These are phyloP conservation scores for Drosophila buzzatii DNA, from an alignment of 2,888 invertebrate genomes.

Conservation along the genomic window DNA sequence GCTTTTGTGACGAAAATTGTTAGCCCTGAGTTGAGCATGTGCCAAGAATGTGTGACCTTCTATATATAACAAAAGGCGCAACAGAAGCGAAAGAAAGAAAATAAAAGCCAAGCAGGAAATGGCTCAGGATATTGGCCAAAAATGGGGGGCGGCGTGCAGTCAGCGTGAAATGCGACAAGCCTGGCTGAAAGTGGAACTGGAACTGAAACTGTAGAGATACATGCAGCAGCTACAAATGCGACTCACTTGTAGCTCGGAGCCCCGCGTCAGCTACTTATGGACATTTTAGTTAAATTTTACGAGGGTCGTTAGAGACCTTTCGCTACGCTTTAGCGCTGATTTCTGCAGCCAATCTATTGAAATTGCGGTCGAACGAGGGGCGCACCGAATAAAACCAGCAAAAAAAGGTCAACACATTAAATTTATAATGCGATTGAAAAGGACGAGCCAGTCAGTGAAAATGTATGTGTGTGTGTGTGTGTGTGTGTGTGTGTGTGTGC, in stretches of 20 bases:
- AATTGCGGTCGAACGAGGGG: conserved; percentile 69
- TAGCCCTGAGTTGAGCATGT: conserved; percentile 67
- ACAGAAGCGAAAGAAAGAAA: conserved; percentile 5
- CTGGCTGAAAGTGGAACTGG: conserved; percentile 19
- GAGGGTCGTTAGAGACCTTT: conserved; percentile 48
- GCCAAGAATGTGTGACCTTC: conserved; percentile 65
- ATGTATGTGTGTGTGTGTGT: background rate
- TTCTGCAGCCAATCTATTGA: conserved; percentile 71
- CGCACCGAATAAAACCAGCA: background rate
- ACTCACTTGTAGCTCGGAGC: conserved; percentile 59
- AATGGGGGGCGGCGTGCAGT: conserved; percentile 42
- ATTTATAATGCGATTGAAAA: conserved; percentile 79
- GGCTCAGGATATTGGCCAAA: conserved; percentile 68
- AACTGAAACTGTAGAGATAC: conserved; percentile 36
- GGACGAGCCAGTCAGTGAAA: conserved; percentile 32
- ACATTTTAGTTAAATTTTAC: conserved; percentile 81
- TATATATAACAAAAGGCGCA: conserved; percentile 48
- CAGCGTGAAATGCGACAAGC: conserved; percentile 67
- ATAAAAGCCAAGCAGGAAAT: conserved; percentile 61
- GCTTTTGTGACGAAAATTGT: conserved; percentile 64
- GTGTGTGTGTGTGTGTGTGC: conserved; percentile 8
- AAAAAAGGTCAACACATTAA: conserved; percentile 77
- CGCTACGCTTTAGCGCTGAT: conserved; percentile 48
- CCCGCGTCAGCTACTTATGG: conserved; percentile 61
- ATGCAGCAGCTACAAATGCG: background rate